Percentiles rank a stretch among this genome's conserved stretches.
phyloP scores from a whole-genome alignment of 2,113 vertebrate species.

The Urocolius indicus region DNA sequence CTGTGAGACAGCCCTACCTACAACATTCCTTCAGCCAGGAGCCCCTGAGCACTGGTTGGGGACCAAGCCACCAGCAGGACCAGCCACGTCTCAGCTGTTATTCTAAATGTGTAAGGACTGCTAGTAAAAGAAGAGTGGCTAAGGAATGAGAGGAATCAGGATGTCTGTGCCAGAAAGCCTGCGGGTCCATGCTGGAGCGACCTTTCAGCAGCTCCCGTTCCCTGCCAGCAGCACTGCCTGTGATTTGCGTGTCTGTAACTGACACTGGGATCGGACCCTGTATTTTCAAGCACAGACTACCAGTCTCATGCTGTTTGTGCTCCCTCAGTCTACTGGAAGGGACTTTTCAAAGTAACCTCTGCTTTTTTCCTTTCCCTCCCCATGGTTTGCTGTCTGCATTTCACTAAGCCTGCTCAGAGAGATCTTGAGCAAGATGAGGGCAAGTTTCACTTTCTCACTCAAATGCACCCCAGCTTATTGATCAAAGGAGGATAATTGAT shows the following conservation, averaged over 20 bases:
- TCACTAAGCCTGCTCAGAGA: not conserved
- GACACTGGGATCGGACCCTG: not conserved
- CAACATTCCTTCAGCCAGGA: not conserved
- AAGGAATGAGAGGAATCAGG: not conserved
- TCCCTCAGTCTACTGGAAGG: not conserved
- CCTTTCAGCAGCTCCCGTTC: not conserved
- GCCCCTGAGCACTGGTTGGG: rapidly evolving
- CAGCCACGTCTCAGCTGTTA: not conserved
- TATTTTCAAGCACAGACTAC: not conserved
- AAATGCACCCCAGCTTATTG: not conserved
- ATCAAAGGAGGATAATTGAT: not conserved
- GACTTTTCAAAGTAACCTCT: not conserved
- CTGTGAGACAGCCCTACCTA: not conserved
- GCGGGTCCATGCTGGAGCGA: not conserved
- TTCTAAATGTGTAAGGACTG: not conserved
- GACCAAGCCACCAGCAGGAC: not conserved
- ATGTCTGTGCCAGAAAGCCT: not conserved
- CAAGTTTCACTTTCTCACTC: not conserved
- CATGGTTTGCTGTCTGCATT: not conserved
- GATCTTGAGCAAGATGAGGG: not conserved
- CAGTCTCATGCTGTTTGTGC: not conserved
- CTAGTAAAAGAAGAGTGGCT: not conserved
- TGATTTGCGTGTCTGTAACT: not conserved
- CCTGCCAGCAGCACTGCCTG: not conserved
- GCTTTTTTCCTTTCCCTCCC: not conserved